Base-by-base conservation (phyloP, 2,888 invertebrate species). In the Yponomeuta cagnagella region DNA sequence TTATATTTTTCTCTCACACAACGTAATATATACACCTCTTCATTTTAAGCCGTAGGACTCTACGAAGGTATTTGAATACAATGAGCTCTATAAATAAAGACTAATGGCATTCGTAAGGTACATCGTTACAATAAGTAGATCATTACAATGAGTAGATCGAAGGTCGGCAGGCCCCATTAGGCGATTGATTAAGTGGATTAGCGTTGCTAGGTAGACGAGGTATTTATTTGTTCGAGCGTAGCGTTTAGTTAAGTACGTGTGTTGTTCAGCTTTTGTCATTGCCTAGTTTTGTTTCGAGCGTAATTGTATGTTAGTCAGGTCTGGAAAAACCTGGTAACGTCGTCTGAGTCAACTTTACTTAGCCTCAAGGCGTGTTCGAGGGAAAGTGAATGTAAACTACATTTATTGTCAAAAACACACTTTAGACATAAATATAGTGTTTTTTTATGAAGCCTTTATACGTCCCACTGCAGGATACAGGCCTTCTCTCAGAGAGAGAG, bases 151-250 rank as follows among this genome's bases (percentile, higher is more conserved):
- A 58, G 4, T 52, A 52, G 12, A 58, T 15, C 52, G 52, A 58
- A 58, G 52, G 52, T 58, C 52, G 52, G 52, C 15, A 3, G 15
- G 52, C 15, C 52, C 52, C 52, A 58, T 58, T 58, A 58, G 52
- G 52, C 52, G 52, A 58, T 58, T 58, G 52, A 58, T 58, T 58
- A 58, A 58, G 52, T 58, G 52, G 52, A 58, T 58, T 58, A 58
- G 52, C 52, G 52, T 58, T 58, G 1, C 52, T 58, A 15, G 52
- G 52, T 58, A 15, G 12, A 58, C 52, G 52, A 52, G 52, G 52
- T 15, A 58, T 58, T 58, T 15, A 15, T 58, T 58, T 58, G 52
- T 15, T 58, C 52, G 15, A 58, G 52, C 52, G 52, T 58, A 5
- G 52, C 12, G 52, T 15, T 58, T 58, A 43, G 8, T 43, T 43